Base-by-base conservation (phyloP, 2,797 vertebrate genomes). In the Nyctibius grandis region DNA sequence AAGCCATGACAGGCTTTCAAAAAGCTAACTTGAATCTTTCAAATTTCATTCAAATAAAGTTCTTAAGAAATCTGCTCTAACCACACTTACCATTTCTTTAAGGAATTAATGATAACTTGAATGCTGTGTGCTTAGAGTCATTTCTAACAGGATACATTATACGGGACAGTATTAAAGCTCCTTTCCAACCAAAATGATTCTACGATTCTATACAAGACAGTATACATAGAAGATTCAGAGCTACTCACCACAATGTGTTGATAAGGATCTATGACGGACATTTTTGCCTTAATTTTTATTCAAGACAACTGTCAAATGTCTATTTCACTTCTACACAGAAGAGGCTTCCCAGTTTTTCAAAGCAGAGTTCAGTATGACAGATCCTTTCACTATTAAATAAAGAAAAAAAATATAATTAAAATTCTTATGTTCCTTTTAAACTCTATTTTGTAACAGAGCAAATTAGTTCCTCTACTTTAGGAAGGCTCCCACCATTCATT, bases 171-270 rank as follows among this genome's bases (percentile, higher is more conserved):
- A 74, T 13, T n/a, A n/a, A n/a, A n/a, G n/a, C n/a, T n/a, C n/a
- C n/a, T n/a, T n/a, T n/a, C n/a, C n/a, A n/a, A n/a, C n/a, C n/a
- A n/a, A n/a, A n/a, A n/a, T n/a, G n/a, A n/a, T n/a, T n/a, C n/a
- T n/a, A n/a, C n/a, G n/a, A 34, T 28, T 59, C 36, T 75, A 40
- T 17, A 65, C 20, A 48, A 68, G 23, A 45, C 5, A 26, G 22
- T 5, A 42, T 12, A 54, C 11, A 53, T 4, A 9, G 18, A 76
- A 76, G 33, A 93, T 44, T 61, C 44, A 92, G 89, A 86, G 67
- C 38, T 91, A 99, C 99, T 99, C 97, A 99, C 99, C 96, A 99
- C 99, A 94, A 99, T 99, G 91, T 99, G 98, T 85, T 99, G 98
- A 95, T 98, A 99, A 53, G 98, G 99, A 96, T 99, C 98, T 97